Conservation (phyloP, 2,113 vertebrate species). For the Rhineura floridana region DNA sequence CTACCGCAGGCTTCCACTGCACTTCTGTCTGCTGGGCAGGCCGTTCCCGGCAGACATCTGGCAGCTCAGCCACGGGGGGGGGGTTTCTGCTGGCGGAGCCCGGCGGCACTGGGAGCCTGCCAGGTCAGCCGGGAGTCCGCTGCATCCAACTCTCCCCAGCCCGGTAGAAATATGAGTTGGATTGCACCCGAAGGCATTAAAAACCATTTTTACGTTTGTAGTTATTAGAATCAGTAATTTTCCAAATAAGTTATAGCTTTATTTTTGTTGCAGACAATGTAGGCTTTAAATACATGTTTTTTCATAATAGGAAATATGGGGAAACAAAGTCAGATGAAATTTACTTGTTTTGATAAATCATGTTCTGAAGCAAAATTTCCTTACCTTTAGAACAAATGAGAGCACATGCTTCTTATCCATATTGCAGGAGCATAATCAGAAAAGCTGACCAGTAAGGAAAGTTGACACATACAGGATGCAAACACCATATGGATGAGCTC, state of each 20-base stretch:
- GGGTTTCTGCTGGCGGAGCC: too few species aligned
- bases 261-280: not conserved
- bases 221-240: slow-evolving; percentile 15
- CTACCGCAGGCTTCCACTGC: too few species aligned
- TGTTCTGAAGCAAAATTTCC: not conserved
- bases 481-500: not conserved
- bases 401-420: not conserved
- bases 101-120: too few species aligned
- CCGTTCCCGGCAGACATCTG: too few species aligned
- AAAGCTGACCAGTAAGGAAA: not conserved
- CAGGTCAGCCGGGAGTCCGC: too few species aligned
- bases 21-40: too few species aligned
- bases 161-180: too few species aligned
- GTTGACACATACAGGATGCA: not conserved
- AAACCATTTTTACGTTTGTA: not conserved
- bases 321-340: not conserved
- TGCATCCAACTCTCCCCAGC: too few species aligned
- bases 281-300: not conserved
- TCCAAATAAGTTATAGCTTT: not conserved
- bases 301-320: not conserved
- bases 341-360: not conserved
- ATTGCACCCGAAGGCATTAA: too few species aligned
- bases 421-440: not conserved
- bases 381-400: not conserved
- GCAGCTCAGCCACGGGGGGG: too few species aligned